Evolutionary conservation across 2,888 invertebrate species (phyloP).

Genomic region (Carterocephalus palaemon): DNA sequence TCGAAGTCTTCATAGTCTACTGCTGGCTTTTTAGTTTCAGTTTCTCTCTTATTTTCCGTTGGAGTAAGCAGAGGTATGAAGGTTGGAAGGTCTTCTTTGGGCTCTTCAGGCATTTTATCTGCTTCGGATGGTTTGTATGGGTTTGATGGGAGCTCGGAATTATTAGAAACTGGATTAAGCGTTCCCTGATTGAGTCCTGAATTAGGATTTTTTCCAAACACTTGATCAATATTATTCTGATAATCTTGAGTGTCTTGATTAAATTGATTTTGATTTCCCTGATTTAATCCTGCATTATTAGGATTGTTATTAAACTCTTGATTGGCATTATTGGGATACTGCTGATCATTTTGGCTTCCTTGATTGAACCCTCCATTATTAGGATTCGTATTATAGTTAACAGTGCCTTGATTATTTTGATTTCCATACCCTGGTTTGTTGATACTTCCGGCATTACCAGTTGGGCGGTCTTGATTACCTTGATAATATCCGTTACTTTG

Average conservation of each 20-base stretch:
- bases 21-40: conserved; percentile 4
- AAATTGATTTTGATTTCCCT: not conserved
- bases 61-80: not conserved
- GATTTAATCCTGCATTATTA: conserved; percentile 1
- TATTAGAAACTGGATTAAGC: not conserved
- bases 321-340: conserved; percentile 3
- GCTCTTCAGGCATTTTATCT: not conserved
- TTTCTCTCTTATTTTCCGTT: not conserved
- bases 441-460: not conserved
- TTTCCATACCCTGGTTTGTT: conserved; percentile 7
- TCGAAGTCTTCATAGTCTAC: conserved; percentile 7
- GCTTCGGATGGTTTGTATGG: too few species aligned
- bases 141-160: not conserved
- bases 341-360: not conserved
- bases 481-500: not conserved
- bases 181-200: not conserved
- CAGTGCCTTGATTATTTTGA: not conserved
- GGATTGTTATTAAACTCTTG: not conserved
- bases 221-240: conserved; percentile 1
- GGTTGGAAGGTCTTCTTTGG: not conserved
- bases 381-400: too few species aligned
- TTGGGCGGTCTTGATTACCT: not conserved
- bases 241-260: conserved; percentile 2
- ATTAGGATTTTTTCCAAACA: not conserved
- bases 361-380: too few species aligned